Conservation (phyloP, 2,888 invertebrate species). For the Lamproptera curius region DNA sequence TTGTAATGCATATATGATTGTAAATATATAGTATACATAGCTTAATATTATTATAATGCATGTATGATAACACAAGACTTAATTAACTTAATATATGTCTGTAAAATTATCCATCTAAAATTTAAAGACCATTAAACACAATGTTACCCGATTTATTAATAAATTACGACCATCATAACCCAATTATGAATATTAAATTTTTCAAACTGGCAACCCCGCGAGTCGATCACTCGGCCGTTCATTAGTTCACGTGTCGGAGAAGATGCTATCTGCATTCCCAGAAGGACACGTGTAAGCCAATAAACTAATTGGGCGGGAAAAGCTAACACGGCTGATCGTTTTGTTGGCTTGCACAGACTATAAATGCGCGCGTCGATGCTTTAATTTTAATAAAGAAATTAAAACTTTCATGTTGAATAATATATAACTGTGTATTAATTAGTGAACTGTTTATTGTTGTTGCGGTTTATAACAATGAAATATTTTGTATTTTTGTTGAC, state of each 20-base stretch:
- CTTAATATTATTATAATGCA: too few species aligned
- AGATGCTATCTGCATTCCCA: constrained; percentile 69
- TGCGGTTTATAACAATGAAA: too few species aligned
- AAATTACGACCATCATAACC: constrained; percentile 3
- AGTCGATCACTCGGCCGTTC: constrained; percentile 9
- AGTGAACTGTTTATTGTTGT: too few species aligned
- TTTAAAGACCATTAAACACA: background rate
- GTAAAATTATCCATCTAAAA: background rate
- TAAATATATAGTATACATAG: too few species aligned
- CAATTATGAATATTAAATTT: background rate
- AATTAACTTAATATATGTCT: too few species aligned
- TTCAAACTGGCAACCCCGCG: background rate
- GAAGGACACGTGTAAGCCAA: constrained; percentile 74
- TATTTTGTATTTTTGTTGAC: too few species aligned
- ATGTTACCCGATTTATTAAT: background rate
- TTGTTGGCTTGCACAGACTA: constrained; percentile 29
- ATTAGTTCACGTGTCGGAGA: constrained; percentile 21
- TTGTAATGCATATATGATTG: too few species aligned
- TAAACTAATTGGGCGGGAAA: constrained; percentile 73
- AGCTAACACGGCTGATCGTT: constrained; percentile 53
- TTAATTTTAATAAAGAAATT: too few species aligned
- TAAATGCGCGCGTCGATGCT: background rate
- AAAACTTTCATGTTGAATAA: too few species aligned
- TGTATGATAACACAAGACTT: too few species aligned
- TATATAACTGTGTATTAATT: too few species aligned